Conservation (phyloP, 2,113 vertebrate species). For the Cyprinodon tularosa region DNA sequence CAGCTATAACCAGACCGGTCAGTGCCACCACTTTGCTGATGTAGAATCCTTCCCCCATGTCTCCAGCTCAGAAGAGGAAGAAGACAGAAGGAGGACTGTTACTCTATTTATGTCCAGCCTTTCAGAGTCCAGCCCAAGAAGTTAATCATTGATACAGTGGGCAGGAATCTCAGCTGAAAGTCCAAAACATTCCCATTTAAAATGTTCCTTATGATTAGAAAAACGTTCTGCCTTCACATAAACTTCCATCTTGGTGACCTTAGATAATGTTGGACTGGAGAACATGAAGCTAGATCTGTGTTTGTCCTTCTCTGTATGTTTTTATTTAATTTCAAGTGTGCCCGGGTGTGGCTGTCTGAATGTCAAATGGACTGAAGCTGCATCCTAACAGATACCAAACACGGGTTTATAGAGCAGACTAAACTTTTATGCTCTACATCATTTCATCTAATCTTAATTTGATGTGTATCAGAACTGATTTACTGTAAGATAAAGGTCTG, state of each 20-base stretch:
- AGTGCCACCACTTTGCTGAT: conserved; percentile 82
- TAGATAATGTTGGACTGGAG: conserved; percentile 4
- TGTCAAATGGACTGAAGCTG: neutral
- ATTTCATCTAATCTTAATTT: neutral
- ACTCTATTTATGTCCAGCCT: conserved; percentile 34
- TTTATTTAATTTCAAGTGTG: neutral
- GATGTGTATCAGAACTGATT: neutral
- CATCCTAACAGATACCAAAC: neutral
- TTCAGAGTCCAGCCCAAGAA: conserved; percentile 18
- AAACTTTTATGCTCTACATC: neutral
- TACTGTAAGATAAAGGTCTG: neutral
- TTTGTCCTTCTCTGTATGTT: neutral
- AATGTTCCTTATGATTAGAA: conserved; percentile 39
- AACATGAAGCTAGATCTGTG: neutral
- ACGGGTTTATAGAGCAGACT: neutral
- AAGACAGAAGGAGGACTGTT: neutral
- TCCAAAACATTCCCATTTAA: conserved; percentile 27
- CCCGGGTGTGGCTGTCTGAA: neutral
- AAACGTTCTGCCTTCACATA: conserved; percentile 4
- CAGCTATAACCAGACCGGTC: conserved; percentile 62
- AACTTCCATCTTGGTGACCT: conserved; percentile 15
- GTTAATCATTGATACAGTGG: conserved; percentile 48
- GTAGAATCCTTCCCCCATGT: conserved; percentile 88
- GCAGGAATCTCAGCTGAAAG: conserved; percentile 20
- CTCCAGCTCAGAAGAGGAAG: conserved; percentile 38